Evolutionary conservation across 2,113 vertebrate species (phyloP), one percentile per base, ranked within the genome.

Genomic region (Notothenia rossii): DNA sequence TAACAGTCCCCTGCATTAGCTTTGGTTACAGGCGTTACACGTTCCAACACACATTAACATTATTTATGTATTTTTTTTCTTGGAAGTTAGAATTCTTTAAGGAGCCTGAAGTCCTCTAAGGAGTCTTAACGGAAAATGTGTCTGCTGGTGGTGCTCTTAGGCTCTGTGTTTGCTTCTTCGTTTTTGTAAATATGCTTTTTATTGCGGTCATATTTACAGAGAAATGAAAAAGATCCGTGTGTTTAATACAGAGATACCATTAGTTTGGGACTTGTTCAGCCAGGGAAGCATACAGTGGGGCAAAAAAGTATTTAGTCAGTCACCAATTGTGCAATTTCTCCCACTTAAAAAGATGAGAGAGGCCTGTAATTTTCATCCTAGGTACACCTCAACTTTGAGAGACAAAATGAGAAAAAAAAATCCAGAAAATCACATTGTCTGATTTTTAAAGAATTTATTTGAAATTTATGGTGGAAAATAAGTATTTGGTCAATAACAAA

Each of bases 1-100:
- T 84, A 88, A 82, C 73, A 64, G 61, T 62, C 75, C 73, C 51
- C n/a, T 3, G 50, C 59, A 75, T 81, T 76, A 75, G 76, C 54
- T 84, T 77, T 77, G 55, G 64, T 72, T 86, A 58, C 54, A 62
- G 50, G 9, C 45, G 43, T 49, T 7, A 65, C 14, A 10, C 63
- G 25, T 46, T 65, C 53, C 33, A 77, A 10, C 51, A 61, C 65
- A 56, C 29, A 10, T 10, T 40, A 40, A 40, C 36, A 33, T 25
- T 48, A 46, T 43, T 80, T 40, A 40, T 40, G 33, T 40, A 6
- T 7, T 40, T 63, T 77, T 67, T 81, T 74, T 45, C 8, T 17
- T 40, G 1, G 0, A 0, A 79, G 40, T 70, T 76, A 36, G 45
- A 55, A 45, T 59, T 15, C 45, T 17, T 77, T 20, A 7, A 69